A percentile compares a stretch with the other conserved stretches of the same genome.
These are phyloP conservation scores for Arrhamphus sclerolepis DNA, from an alignment of 2,797 vertebrate genomes.

Conservation along the genomic window DNA sequence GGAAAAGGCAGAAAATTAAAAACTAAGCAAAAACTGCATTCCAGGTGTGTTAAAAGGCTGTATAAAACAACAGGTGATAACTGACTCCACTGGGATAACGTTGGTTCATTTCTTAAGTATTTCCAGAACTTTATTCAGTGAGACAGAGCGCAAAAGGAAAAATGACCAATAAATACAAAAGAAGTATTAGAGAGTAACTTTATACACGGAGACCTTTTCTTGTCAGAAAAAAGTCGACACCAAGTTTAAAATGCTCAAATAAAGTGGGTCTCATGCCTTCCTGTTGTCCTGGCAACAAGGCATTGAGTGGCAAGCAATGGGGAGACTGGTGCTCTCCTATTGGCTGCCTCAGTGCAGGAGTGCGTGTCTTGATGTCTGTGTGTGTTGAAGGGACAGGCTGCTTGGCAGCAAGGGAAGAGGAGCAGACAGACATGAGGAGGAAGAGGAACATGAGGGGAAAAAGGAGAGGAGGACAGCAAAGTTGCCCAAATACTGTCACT, in stretches of 20 bases:
- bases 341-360: slow-evolving; percentile 70
- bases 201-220: slow-evolving; percentile 56
- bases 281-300: slow-evolving; percentile 86
- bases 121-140: slow-evolving; percentile 27
- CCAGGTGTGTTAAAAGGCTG: background rate
- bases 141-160: slow-evolving; percentile 17
- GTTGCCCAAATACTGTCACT: slow-evolving; percentile 65
- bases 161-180: slow-evolving; percentile 2
- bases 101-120: slow-evolving; percentile 22
- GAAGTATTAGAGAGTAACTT: slow-evolving; percentile 45
- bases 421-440: slow-evolving; percentile 69
- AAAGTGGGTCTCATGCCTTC: slow-evolving; percentile 84
- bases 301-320: slow-evolving; percentile 85
- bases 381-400: slow-evolving; percentile 71
- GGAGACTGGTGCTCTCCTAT: slow-evolving; percentile 81
- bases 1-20: slow-evolving; percentile 8
- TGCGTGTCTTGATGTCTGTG: slow-evolving; percentile 29
- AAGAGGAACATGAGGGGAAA: slow-evolving; percentile 36
- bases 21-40: slow-evolving; percentile 3
- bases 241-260: slow-evolving; percentile 80
- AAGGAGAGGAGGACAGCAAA: slow-evolving; percentile 53
- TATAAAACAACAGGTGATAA: background rate
- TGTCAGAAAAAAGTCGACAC: slow-evolving; percentile 74
- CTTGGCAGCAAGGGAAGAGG: slow-evolving; percentile 72
- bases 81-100: slow-evolving; percentile 1